Percentiles rank a stretch among this genome's conserved stretches.
These are phyloP conservation scores for Leptopilina drosophilae DNA, from an alignment of 2,888 invertebrate genomes.

Conservation along the genomic window DNA sequence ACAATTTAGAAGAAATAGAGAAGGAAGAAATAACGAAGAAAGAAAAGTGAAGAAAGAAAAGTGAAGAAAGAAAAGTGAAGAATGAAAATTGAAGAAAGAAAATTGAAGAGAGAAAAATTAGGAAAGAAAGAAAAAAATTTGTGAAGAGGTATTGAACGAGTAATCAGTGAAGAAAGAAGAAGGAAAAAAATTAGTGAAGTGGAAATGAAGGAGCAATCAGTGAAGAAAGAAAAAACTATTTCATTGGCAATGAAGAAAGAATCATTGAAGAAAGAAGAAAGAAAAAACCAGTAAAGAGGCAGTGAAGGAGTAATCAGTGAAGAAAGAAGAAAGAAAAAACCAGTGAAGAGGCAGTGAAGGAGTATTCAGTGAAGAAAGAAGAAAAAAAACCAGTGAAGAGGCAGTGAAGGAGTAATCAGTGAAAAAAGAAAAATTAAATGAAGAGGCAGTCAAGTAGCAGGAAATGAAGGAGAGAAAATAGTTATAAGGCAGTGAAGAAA, in stretches of 20 bases:
- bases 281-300: background rate
- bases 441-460: background rate
- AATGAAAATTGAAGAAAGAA: background rate
- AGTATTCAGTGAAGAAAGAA: background rate
- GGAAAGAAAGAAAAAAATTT: background rate
- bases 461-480: background rate
- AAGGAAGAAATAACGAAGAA: background rate
- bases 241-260: background rate
- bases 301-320: background rate
- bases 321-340: background rate
- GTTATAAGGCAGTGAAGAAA: background rate
- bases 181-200: background rate
- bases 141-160: background rate
- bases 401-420: background rate
- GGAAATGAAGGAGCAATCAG: background rate
- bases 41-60: background rate
- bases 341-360: background rate
- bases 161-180: background rate
- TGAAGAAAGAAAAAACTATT: background rate
- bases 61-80: background rate
- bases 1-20: background rate
- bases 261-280: background rate
- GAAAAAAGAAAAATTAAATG: background rate
- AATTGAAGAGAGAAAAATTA: background rate
- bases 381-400: background rate